phyloP scores from a whole-genome alignment of 2,888 invertebrate species.

The Gastracanthus pulcherrimus region DNA sequence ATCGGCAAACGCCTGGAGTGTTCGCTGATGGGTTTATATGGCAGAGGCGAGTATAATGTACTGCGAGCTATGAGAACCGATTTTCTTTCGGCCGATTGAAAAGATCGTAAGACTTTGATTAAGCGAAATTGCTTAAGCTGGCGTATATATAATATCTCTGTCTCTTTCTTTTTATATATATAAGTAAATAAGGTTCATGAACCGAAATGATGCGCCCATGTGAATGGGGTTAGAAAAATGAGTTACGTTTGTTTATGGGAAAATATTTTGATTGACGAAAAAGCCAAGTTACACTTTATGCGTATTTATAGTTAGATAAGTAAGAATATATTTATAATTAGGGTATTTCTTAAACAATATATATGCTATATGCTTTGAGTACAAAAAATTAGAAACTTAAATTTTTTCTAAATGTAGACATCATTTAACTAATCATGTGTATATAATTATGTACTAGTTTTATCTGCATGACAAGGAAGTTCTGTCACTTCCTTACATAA shows the following conservation, averaged over 20 bases:
- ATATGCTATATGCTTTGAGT: too few relatives aligned
- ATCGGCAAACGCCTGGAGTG: slow-evolving; percentile 2
- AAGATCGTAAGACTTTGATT: slow-evolving; percentile 26
- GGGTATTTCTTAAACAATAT: too few relatives aligned
- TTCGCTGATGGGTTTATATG: neutral
- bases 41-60: neutral
- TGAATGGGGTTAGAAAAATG: neutral
- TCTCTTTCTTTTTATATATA: too few relatives aligned
- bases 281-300: neutral
- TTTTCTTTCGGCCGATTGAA: slow-evolving; percentile 13
- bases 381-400: too few relatives aligned
- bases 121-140: slow-evolving; percentile 5
- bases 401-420: too few relatives aligned
- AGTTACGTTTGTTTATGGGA: slow-evolving; percentile 25
- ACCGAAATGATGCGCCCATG: too few relatives aligned
- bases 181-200: neutral
- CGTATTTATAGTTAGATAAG: too few relatives aligned
- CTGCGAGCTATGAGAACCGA: slow-evolving; percentile 27
- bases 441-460: too few relatives aligned
- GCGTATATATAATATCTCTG: neutral
- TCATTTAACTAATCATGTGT: too few relatives aligned
- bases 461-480: too few relatives aligned
- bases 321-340: too few relatives aligned
- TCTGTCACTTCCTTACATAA: too few relatives aligned
- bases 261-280: neutral